Percentiles rank a stretch among this genome's conserved stretches.
These are phyloP conservation scores for Volucella zonaria DNA, from an alignment of 2,888 invertebrate genomes.

Conservation along the genomic window DNA sequence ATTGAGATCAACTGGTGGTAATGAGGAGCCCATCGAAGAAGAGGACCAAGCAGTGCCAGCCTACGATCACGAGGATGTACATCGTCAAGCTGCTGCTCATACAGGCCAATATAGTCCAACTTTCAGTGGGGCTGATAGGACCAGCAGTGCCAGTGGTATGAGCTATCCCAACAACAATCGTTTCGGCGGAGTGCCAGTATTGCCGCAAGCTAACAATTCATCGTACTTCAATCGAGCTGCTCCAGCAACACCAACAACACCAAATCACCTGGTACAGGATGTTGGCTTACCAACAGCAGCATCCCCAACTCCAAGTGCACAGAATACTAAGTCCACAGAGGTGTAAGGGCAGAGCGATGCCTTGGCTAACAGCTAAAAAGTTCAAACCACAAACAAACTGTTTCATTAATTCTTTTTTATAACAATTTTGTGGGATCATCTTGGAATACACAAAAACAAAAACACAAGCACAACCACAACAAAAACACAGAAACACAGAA, in stretches of 20 bases:
- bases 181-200: slow-evolving; percentile 81
- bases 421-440: not conserved
- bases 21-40: slow-evolving; percentile 77
- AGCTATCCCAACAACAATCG: slow-evolving; percentile 80
- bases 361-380: slow-evolving; percentile 42
- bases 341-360: slow-evolving; percentile 77
- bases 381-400: slow-evolving; percentile 39
- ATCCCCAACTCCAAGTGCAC: slow-evolving; percentile 81
- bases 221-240: slow-evolving; percentile 79
- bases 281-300: slow-evolving; percentile 81
- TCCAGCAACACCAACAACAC: slow-evolving; percentile 71
- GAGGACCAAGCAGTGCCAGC: slow-evolving; percentile 72
- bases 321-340: slow-evolving; percentile 81
- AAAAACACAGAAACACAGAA: slow-evolving; percentile 22
- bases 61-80: slow-evolving; percentile 58
- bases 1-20: slow-evolving; percentile 83
- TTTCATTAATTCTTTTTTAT: slow-evolving; percentile 10
- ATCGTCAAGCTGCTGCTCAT: slow-evolving; percentile 4
- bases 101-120: slow-evolving; percentile 81
- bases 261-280: slow-evolving; percentile 79
- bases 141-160: slow-evolving; percentile 80
- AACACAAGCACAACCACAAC: slow-evolving; percentile 10
- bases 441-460: slow-evolving; percentile 26
- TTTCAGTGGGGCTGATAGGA: slow-evolving; percentile 81
- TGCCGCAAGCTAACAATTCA: slow-evolving; percentile 78